Evolutionary conservation across 1,140 invertebrate species (phyloP).

Genomic region (Megathymus violae): DNA sequence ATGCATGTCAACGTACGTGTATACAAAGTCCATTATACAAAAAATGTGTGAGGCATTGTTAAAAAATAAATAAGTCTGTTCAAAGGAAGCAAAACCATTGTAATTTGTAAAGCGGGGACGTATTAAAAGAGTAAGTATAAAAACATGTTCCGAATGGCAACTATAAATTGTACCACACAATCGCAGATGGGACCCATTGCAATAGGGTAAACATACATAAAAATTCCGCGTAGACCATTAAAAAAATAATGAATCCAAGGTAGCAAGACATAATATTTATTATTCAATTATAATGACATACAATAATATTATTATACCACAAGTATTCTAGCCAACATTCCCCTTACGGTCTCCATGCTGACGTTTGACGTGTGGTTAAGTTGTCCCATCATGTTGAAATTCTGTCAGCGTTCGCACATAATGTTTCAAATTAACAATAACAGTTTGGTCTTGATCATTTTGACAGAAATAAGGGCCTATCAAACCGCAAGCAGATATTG

Average conservation of each 20-base stretch:
- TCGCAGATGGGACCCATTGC: conserved; percentile 51
- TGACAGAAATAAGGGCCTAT: conserved; percentile 20
- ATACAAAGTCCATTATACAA: conserved; percentile 5
- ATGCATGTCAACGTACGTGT: conserved; percentile 8
- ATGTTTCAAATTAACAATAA: background rate
- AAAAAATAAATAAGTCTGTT: conserved; percentile 28
- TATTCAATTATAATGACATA: too few species aligned
- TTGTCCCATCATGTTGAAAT: background rate
- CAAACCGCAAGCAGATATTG: too few species aligned
- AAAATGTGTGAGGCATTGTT: conserved; percentile 19
- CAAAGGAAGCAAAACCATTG: conserved; percentile 28
- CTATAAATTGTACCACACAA: conserved; percentile 55
- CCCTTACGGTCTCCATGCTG: background rate
- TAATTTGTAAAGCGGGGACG: conserved; percentile 25
- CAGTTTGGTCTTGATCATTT: conserved; percentile 1
- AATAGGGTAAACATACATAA: conserved; percentile 8
- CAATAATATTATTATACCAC: too few species aligned
- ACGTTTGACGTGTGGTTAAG: background rate
- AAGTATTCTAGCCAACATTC: too few species aligned
- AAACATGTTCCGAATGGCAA: conserved; percentile 31
- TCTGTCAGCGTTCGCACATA: background rate
- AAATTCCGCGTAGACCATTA: too few species aligned
- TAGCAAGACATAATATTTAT: too few species aligned
- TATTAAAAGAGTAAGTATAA: conserved; percentile 29
- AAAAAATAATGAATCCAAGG: too few species aligned